Evolutionary conservation across 1,140 invertebrate genomes (phyloP), one percentile per base, ranked within the genome.

Genomic region (Papilio aristodemus): DNA sequence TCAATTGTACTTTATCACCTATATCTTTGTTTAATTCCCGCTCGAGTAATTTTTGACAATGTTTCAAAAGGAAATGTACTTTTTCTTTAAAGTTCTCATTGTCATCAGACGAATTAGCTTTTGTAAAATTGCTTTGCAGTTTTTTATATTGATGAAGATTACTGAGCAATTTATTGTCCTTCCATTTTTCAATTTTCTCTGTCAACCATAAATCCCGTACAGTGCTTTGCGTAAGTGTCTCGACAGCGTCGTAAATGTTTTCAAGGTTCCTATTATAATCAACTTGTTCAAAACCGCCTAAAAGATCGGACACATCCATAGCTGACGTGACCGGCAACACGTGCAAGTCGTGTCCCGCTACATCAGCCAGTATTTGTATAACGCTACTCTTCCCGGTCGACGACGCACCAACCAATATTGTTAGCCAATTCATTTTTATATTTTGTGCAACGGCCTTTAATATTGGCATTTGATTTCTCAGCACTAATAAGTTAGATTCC

Each of bases 241-340:
- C 85, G 19, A 90, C 81, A 77, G 83, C 81, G 57, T 91, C 85
- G 67, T 77, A 89, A 5, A 91, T 57, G 66, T 74, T 89, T 77
- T 91, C 87, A 0, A 90, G 76, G 68, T 85, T 87, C 71, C 87
- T 79, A 43, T 90, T 90, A 63, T 85, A 85, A 62, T 93, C 93
- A 75, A 98, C 96, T 94, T 99, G 98, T 93, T 99, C 98, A 89
- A 98, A 99, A 41, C 97, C 97, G 60, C 98, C 98, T 5, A 99
- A 93, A 54, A 99, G 94, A 86, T 99, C 98, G 0, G 96, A 97
- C 0, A 98, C 98, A 83, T 99, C 98, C 95, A 98, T 99, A 43
- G 97, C 95, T 38, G 97, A 96, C 83, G 97, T 98, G 13, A 99
- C 95, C n/a, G 95, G 93, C 67, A 99, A 90, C 0, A 96, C 94